Percentiles rank a stretch among this genome's conserved stretches.
phyloP scores from a whole-genome alignment of 2,113 vertebrate species.

The Eretmochelys imbricata region DNA sequence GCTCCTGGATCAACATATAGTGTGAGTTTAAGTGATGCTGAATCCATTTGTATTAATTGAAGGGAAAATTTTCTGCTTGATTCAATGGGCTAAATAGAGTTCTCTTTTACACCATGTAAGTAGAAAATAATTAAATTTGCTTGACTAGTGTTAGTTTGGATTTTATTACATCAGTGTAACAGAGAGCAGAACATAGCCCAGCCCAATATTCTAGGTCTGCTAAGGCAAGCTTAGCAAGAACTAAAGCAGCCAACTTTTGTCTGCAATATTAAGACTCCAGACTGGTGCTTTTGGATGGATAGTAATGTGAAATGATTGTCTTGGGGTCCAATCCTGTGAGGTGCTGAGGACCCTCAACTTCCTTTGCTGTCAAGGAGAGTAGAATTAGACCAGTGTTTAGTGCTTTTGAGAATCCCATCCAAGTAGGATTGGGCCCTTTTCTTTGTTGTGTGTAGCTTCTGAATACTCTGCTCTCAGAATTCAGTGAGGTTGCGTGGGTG shows the following conservation, averaged over 20 bases:
- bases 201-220: neutral
- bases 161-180: accelerated
- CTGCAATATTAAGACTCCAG: too few relatives aligned
- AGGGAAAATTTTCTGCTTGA: accelerated
- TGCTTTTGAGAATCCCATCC: neutral
- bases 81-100: accelerated
- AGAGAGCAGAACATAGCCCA: neutral
- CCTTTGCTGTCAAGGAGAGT: too few relatives aligned
- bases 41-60: accelerated
- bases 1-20: neutral
- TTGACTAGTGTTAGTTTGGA: neutral
- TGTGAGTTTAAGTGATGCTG: neutral
- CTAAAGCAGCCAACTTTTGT: too few relatives aligned
- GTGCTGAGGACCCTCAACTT: neutral
- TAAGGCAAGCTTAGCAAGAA: neutral
- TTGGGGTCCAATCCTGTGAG: neutral
- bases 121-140: neutral
- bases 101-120: neutral
- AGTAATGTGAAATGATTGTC: too few relatives aligned
- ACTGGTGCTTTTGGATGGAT: neutral
- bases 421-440: neutral
- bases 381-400: neutral
- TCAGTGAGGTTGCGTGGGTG: too few relatives aligned
- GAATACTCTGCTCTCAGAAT: neutral
- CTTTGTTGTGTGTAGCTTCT: too few relatives aligned